Evolutionary conservation across 2,888 invertebrate species (phyloP), one percentile per base, ranked within the genome.

Genomic region (Timema cristinae): DNA sequence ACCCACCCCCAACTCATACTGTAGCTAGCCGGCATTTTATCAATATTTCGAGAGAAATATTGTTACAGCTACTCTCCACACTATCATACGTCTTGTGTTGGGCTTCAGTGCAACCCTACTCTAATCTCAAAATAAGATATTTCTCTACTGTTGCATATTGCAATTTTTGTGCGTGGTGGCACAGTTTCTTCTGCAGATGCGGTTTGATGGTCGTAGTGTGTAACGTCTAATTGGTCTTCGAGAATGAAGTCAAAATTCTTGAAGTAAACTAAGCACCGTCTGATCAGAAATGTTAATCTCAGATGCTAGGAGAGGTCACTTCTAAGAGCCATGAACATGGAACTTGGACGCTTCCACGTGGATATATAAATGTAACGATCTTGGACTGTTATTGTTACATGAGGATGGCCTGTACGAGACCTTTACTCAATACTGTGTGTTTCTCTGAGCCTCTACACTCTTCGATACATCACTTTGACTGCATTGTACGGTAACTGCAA

Each of bases 401-500:
- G n/a, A n/a, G n/a, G n/a, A n/a, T n/a, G 59, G 1, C 59, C 59
- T 59, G 59, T 59, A 13, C 13, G n/a, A 59, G 59, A 8, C 32
- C 59, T 59, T 15, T 59, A 15, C 15, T 59, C 5, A 32, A n/a
- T 59, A 59, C n/a, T n/a, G 15, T 7, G 13, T n/a, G 13, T 11
- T 32, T 52, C 11, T 59, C 59, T 59, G 59, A 59, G 8, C 15
- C 5, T 59, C 32, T n/a, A 9, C 59, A 59, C 15, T 2, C 59
- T 32, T n/a, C 15, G 15, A 59, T 5, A 59, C 15, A 59, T 59
- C 6, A 59, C 1, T 59, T 59, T n/a, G 59, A n/a, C n/a, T 59
- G 59, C 59, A 32, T 13, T 59, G 59, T 59, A 59, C 59, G 32
- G 54, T 54, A 54, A 54, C 54, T 5, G 15, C 54, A 54, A 54